These are phyloP conservation scores for Bujurquina vittata DNA, from an alignment of 2,113 vertebrate genomes.

Conservation along the genomic window DNA sequence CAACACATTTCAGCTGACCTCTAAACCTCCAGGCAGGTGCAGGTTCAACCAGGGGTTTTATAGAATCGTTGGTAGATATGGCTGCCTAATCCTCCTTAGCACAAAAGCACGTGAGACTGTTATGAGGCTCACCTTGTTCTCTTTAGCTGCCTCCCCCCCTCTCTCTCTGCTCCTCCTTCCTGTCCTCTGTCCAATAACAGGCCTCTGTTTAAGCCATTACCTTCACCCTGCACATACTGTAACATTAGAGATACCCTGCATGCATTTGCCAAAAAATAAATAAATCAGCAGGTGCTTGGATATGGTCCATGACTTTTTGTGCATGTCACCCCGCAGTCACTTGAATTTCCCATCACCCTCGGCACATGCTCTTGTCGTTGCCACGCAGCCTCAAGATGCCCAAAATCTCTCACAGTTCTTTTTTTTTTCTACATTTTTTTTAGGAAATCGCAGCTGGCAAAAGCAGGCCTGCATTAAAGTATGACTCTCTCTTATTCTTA, in stretches of 20 bases:
- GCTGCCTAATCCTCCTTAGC: constrained; percentile 83
- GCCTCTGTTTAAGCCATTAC: not conserved
- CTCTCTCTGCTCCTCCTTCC: not conserved
- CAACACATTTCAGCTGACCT: constrained; percentile 14
- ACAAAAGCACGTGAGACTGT: constrained; percentile 79
- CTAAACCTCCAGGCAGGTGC: constrained; percentile 52
- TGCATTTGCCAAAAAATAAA: not conserved
- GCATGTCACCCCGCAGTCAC: constrained; percentile 38
- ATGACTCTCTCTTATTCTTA: not conserved
- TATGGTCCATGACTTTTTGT: constrained; percentile 45
- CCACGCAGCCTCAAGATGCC: not conserved
- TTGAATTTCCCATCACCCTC: not conserved
- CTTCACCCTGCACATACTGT: not conserved
- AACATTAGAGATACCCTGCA: not conserved
- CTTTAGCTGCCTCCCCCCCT: not conserved
- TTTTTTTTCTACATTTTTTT: not conserved
- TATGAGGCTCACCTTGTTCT: constrained; percentile 68
- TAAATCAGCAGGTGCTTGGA: constrained; percentile 5
- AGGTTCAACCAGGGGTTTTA: constrained; percentile 84
- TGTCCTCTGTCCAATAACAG: not conserved
- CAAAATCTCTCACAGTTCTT: not conserved
- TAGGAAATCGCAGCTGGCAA: constrained; percentile 11
- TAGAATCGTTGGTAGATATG: constrained; percentile 75
- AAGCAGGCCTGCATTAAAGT: not conserved
- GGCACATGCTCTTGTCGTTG: not conserved